phyloP scores from a whole-genome alignment of 2,797 vertebrate species.

The Peromyscus melanophrys region DNA sequence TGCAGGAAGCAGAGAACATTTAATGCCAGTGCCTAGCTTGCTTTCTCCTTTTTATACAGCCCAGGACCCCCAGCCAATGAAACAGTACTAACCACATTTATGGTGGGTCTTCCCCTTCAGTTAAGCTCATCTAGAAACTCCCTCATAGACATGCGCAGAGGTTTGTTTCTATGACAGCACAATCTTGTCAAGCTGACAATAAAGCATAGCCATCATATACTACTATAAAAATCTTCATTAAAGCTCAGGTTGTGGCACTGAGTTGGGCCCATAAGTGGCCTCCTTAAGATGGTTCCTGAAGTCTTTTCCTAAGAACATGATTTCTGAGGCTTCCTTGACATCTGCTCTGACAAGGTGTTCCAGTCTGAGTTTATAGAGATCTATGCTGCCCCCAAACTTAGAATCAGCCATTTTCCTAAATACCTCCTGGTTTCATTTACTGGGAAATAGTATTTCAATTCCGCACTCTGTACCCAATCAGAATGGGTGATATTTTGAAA shows the following conservation, averaged over 20 bases:
- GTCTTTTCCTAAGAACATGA: neutral
- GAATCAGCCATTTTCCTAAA: neutral
- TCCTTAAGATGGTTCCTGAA: neutral
- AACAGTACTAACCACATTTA: neutral
- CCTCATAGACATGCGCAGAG: neutral
- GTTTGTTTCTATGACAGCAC: neutral
- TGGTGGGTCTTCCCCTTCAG: neutral
- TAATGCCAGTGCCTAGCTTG: neutral
- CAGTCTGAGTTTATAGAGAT: neutral
- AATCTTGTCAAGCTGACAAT: neutral
- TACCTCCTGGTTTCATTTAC: neutral
- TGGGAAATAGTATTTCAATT: neutral
- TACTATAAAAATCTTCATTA: neutral
- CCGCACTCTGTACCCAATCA: neutral
- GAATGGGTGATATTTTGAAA: constrained; percentile 38
- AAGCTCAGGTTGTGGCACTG: neutral
- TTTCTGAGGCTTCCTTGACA: neutral
- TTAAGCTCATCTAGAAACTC: neutral
- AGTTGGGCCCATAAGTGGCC: neutral
- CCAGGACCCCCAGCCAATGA: no score
- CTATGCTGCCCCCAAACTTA: neutral
- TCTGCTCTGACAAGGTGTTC: neutral
- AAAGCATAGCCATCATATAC: neutral
- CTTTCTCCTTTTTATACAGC: no score
- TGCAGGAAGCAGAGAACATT: neutral